Conservation (phyloP, 1,140 invertebrate genomes). For the Eueides isabella region DNA sequence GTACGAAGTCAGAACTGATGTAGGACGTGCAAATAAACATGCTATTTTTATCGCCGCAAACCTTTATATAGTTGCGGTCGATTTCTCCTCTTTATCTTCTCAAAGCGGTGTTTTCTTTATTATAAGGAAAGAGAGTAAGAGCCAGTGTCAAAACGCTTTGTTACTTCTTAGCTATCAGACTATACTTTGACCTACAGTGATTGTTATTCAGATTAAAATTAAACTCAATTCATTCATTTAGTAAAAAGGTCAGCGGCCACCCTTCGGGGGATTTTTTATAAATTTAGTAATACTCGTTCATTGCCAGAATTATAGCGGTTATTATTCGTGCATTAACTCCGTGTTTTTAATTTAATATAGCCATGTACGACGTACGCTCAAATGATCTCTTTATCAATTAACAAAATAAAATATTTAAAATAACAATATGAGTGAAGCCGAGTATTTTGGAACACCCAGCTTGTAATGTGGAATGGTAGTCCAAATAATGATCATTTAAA, state of each 20-base stretch:
- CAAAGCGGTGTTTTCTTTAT: slow-evolving; percentile 79
- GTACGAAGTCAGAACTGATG: slow-evolving; percentile 60
- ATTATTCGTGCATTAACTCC: slow-evolving; percentile 6
- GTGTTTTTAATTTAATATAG: slow-evolving; percentile 13
- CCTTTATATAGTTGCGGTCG: slow-evolving; percentile 81
- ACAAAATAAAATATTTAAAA: slow-evolving; percentile 4
- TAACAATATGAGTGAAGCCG: neutral
- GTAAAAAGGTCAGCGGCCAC: slow-evolving; percentile 5
- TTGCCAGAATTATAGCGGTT: slow-evolving; percentile 1
- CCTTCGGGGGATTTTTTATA: neutral
- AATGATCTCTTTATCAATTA: slow-evolving; percentile 14
- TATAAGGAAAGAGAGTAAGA: slow-evolving; percentile 71
- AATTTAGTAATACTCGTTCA: neutral
- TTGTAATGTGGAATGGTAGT: neutral
- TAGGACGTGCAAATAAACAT: slow-evolving; percentile 82
- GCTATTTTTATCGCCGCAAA: slow-evolving; percentile 80
- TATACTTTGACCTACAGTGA: neutral
- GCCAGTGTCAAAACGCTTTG: slow-evolving; percentile 50
- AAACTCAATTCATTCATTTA: neutral
- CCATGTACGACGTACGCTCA: slow-evolving; percentile 4
- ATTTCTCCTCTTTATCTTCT: slow-evolving; percentile 80
- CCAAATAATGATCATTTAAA: neutral
- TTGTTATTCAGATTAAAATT: neutral
- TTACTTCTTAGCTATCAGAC: slow-evolving; percentile 23
- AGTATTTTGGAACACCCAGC: slow-evolving; percentile 2